Conservation (phyloP, 2,888 invertebrate species). For the Thymelicus lineola region DNA sequence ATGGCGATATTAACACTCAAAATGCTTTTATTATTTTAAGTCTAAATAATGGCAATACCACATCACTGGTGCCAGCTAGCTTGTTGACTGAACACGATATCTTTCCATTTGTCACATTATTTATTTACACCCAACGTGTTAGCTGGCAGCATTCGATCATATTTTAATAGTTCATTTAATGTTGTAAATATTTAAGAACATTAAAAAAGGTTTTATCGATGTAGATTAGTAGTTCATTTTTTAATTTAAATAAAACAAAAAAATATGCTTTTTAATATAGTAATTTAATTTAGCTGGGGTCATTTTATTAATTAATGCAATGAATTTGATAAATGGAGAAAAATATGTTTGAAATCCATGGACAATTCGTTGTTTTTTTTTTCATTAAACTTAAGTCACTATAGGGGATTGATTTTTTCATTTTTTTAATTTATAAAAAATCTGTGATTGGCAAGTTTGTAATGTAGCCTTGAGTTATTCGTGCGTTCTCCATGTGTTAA, state of each 20-base stretch:
- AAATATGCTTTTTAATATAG: conserved; percentile 55
- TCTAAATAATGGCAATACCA: conserved; percentile 47
- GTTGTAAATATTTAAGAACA: conserved; percentile 74
- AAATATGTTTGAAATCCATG: conserved; percentile 73
- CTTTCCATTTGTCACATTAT: conserved; percentile 26
- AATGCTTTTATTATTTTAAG: conserved; percentile 51
- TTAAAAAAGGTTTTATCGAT: conserved; percentile 57
- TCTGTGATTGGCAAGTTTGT: conserved; percentile 55
- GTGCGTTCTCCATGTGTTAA: conserved; percentile 48
- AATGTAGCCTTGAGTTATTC: conserved; percentile 45
- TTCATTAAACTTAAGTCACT: conserved; percentile 34
- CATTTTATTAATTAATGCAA: conserved; percentile 52
- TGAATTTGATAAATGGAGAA: conserved; percentile 69
- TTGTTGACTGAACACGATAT: conserved; percentile 19
- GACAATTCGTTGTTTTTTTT: conserved; percentile 55
- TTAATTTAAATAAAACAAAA: conserved; percentile 59
- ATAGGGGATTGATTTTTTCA: conserved; percentile 61
- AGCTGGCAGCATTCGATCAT: conserved; percentile 44
- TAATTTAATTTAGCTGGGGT: conserved; percentile 51
- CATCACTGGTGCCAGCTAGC: conserved; percentile 39
- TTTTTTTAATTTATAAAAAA: conserved; percentile 48
- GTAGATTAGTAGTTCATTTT: conserved; percentile 61
- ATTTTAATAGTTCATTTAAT: conserved; percentile 51
- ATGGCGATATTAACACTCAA: conserved; percentile 45
- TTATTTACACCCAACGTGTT: conserved; percentile 20